These are phyloP conservation scores for Geopemphigus sp. DNA, from an alignment of 1,140 invertebrate genomes.

Conservation along the genomic window DNA sequence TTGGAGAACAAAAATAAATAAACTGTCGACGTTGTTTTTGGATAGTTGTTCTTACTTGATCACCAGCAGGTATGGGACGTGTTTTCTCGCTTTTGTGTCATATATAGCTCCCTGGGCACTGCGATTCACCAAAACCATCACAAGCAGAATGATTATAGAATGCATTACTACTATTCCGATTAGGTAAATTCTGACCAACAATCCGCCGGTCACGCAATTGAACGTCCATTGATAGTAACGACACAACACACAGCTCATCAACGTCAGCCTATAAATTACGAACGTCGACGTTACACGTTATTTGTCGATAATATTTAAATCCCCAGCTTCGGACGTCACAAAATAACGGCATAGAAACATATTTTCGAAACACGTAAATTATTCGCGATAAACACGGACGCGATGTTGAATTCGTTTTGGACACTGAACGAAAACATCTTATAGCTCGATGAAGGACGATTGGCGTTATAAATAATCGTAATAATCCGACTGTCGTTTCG, in stretches of 20 bases:
- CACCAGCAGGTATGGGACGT: slow-evolving; percentile 66
- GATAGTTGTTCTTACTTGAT: slow-evolving; percentile 60
- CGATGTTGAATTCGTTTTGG: no score
- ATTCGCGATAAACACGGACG: no score
- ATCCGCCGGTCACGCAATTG: slow-evolving; percentile 64
- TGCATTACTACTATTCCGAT: slow-evolving; percentile 65
- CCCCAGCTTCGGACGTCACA: no score
- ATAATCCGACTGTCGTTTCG: no score
- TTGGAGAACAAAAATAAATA: background rate
- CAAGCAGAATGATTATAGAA: slow-evolving; percentile 61
- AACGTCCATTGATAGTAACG: slow-evolving; percentile 66
- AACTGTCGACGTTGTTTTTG: background rate
- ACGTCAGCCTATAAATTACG: slow-evolving; percentile 61
- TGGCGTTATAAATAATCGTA: no score
- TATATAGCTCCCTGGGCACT: slow-evolving; percentile 70
- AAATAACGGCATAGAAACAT: background rate
- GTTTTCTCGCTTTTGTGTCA: slow-evolving; percentile 65
- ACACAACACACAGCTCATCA: slow-evolving; percentile 65
- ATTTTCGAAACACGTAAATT: no score
- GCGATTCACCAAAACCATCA: slow-evolving; percentile 66
- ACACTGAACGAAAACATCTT: no score
- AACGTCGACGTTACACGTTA: background rate
- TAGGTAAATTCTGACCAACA: slow-evolving; percentile 67
- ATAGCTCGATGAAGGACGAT: no score
- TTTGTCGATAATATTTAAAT: no score